Conservation (phyloP, 2,113 vertebrate species). For the Ia io region DNA sequence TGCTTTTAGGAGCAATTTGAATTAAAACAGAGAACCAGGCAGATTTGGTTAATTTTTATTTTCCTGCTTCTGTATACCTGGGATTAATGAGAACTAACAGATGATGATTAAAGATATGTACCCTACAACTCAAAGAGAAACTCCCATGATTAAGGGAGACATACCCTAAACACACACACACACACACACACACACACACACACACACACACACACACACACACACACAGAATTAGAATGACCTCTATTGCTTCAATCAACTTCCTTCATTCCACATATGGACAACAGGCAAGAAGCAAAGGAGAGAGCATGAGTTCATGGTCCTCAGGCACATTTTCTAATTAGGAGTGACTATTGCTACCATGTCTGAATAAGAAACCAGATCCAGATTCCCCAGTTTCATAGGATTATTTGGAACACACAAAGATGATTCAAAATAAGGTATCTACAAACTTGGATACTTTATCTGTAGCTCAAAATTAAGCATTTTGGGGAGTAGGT, state of each 20-base stretch:
- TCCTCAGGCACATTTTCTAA: not conserved
- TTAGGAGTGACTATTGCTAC: not conserved
- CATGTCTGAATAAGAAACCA: not conserved
- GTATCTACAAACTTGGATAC: not conserved
- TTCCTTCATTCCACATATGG: not conserved
- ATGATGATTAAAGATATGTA: not conserved
- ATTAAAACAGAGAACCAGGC: not conserved
- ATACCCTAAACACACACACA: not conserved
- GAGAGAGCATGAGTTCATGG: not conserved
- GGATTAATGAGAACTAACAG: not conserved
- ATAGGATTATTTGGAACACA: not conserved
- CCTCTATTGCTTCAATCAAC: not conserved
- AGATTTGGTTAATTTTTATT: not conserved
- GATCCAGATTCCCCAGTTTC: not conserved
- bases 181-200: not conserved
- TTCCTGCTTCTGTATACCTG: not conserved
- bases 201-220: not conserved
- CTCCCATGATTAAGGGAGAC: not conserved
- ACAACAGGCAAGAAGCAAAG: not conserved
- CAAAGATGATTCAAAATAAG: not conserved
- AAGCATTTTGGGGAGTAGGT: not conserved
- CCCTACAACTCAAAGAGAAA: not conserved
- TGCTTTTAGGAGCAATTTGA: not conserved
- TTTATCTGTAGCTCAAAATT: not conserved
- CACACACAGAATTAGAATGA: not conserved